phyloP scores from a whole-genome alignment of 2,797 vertebrate species.

The Allobates femoralis region DNA sequence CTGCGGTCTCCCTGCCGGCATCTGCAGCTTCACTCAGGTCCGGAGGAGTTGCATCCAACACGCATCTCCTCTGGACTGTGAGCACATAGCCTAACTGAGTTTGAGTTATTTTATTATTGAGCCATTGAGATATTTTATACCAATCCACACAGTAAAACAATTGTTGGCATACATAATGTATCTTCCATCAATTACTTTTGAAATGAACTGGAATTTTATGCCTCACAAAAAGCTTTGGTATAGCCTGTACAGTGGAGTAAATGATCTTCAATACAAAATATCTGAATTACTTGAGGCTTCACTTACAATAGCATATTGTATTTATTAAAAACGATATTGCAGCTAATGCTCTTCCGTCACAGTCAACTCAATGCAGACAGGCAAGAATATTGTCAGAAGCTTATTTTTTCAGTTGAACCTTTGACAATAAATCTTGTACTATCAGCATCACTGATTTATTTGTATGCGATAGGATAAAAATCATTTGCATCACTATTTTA shows the following conservation, averaged over 20 bases:
- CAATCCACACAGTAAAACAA: too few species aligned
- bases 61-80: too few species aligned
- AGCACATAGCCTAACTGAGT: too few species aligned
- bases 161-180: neutral
- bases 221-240: neutral
- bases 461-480: neutral
- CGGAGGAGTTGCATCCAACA: too few species aligned
- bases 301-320: neutral
- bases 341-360: neutral
- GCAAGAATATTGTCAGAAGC: neutral
- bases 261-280: neutral
- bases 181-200: neutral
- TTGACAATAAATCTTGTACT: neutral
- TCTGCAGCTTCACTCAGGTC: too few species aligned
- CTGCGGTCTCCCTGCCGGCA: too few species aligned
- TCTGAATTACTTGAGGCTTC: neutral
- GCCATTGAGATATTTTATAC: too few species aligned
- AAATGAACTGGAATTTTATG: neutral
- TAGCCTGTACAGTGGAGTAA: neutral
- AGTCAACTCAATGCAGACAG: neutral
- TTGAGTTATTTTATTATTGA: too few species aligned
- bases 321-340: neutral
- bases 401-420: neutral
- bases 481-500: constrained; percentile 15
- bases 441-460: neutral